Conservation (phyloP, 2,888 invertebrate genomes). For the Dasypolia templi region DNA sequence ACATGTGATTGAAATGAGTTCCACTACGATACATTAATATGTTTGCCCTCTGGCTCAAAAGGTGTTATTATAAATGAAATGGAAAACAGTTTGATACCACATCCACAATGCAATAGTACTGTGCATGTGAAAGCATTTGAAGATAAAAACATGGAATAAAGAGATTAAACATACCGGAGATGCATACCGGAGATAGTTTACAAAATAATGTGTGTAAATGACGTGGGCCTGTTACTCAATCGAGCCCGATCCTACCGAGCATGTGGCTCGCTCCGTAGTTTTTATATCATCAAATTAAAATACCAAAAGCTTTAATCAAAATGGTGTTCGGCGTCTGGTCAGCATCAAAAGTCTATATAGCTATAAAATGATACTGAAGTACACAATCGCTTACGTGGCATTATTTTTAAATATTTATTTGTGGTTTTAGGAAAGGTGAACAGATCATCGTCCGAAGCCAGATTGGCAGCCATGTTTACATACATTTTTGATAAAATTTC, state of each 20-base stretch:
- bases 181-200: constrained; percentile 58
- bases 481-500: not conserved
- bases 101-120: constrained; percentile 18
- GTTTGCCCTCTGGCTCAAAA: constrained; percentile 6
- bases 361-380: constrained; percentile 68
- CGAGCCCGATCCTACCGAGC: constrained; percentile 44
- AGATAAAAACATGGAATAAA: constrained; percentile 50
- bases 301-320: constrained; percentile 72
- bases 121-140: constrained; percentile 46
- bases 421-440: constrained; percentile 65
- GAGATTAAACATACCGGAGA: constrained; percentile 47
- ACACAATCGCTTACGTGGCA: constrained; percentile 70
- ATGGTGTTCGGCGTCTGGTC: constrained; percentile 74
- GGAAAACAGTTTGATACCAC: constrained; percentile 39
- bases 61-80: constrained; percentile 35
- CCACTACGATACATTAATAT: constrained; percentile 29
- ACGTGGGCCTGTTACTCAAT: constrained; percentile 65
- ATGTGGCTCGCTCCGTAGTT: constrained; percentile 62
- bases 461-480: constrained; percentile 50
- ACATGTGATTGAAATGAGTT: constrained; percentile 55
- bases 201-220: constrained; percentile 60
- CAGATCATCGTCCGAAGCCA: constrained; percentile 61
- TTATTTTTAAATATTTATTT: constrained; percentile 69
- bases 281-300: constrained; percentile 80
- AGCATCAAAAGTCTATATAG: constrained; percentile 70